phyloP scores from a whole-genome alignment of 2,113 vertebrate genomes.

The Podilymbus podiceps region DNA sequence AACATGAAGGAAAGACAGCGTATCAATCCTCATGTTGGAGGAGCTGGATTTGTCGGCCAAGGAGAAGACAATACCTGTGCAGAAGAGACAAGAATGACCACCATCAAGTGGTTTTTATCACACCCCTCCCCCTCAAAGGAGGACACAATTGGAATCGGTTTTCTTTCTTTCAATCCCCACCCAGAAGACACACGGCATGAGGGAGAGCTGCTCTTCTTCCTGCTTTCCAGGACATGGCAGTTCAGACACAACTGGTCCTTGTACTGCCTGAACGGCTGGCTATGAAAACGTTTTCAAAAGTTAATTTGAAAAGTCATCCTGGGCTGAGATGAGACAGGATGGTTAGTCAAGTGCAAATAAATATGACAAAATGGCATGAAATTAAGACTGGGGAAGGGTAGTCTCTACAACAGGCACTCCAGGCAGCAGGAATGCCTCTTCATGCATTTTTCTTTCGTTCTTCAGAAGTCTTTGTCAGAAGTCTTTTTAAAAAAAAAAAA shows the following conservation, averaged over 20 bases:
- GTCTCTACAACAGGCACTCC: not conserved
- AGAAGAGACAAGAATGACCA: not conserved
- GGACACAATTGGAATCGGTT: not conserved
- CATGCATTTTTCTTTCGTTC: not conserved
- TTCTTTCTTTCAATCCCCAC: not conserved
- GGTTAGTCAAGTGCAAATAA: not conserved
- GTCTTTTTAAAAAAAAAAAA: not conserved
- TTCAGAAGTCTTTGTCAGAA: not conserved
- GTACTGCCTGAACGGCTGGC: not conserved
- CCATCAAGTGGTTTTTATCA: not conserved
- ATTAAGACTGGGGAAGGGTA: not conserved
- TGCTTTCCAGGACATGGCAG: not conserved
- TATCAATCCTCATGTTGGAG: slow-evolving; percentile 91
- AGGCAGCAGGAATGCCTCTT: not conserved
- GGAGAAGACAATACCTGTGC: slow-evolving; percentile 86
- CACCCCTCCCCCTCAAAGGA: not conserved
- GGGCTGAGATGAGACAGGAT: not conserved
- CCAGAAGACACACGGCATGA: not conserved
- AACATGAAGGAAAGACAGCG: slow-evolving; percentile 85
- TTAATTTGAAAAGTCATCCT: not conserved
- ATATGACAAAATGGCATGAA: not conserved
- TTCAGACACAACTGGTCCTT: not conserved
- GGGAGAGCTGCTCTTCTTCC: not conserved
- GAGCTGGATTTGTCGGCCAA: slow-evolving; percentile 87
- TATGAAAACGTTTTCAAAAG: not conserved